These are phyloP conservation scores for Thamnophis sirtalis DNA, from an alignment of 2,113 vertebrate genomes.

Conservation along the genomic window DNA sequence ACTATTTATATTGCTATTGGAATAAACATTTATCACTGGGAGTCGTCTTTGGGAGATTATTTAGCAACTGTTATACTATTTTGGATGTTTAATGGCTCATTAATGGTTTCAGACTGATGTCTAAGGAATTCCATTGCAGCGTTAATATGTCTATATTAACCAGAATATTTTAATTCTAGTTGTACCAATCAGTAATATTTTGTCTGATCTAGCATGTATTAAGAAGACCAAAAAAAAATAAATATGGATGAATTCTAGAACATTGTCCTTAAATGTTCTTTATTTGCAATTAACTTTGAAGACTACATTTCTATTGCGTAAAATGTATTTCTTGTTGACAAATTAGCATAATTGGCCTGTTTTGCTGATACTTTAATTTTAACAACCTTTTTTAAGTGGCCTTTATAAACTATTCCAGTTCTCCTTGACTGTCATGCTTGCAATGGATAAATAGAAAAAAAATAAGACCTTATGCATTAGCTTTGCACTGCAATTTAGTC, in stretches of 20 bases:
- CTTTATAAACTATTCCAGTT: background rate
- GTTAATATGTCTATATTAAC: background rate
- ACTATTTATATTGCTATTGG: too few relatives aligned
- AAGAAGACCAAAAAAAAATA: background rate
- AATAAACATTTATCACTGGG: too few relatives aligned
- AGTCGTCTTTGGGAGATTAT: too few relatives aligned
- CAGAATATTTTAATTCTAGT: background rate
- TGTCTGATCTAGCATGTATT: fast-evolving
- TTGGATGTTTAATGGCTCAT: background rate
- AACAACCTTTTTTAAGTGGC: background rate
- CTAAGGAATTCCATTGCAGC: background rate
- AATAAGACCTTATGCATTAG: background rate
- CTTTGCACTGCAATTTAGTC: constrained; percentile 5
- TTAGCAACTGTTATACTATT: background rate
- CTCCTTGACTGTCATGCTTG: background rate
- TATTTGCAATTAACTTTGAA: background rate
- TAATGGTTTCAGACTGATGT: background rate
- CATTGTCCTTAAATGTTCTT: background rate
- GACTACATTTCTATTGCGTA: background rate
- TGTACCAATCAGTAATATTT: background rate
- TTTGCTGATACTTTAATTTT: constrained; percentile 18
- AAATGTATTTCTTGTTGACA: background rate
- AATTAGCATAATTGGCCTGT: background rate
- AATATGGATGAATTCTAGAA: background rate
- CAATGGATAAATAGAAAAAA: background rate